Base-by-base conservation (phyloP, 2,888 invertebrate species). In the Heliconius cydno region DNA sequence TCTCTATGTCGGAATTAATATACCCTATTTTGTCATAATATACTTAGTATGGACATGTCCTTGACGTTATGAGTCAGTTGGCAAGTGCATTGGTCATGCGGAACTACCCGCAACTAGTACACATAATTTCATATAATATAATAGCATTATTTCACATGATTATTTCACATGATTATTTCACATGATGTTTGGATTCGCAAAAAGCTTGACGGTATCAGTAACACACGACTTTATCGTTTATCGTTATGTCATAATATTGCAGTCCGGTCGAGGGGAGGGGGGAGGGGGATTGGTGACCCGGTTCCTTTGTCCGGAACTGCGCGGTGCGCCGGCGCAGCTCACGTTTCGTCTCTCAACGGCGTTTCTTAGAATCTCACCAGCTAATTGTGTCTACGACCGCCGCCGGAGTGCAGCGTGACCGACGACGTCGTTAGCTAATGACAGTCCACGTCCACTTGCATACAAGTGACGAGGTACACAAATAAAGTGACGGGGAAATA, bases 341-440 rank as follows among this genome's bases (percentile, higher is more conserved):
- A 79, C 63, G 79, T 79, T 79, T 79, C 79, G 70, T 76, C 76
- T 7, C 34, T 76, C 76, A 13, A 76, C 75, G 70, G 41, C 65
- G 46, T 76, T 79, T 79, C 79, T 79, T 38, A 34, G 76, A 79
- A 79, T 13, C 79, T 71, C 79, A 76, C 52, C 68, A 7, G 63
- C 79, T 79, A 79, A 79, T 79, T 79, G 79, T 71, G 76, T 76
- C 79, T 67, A 67, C 73, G 73, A 70, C 75, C 78, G 78, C 65
- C n/a, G 72, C 52, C 46, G 25, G 66, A 68, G 68, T 38, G 68
- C 70, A 52, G 12, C 60, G 52, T 22, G 65, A 65, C 72, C 66
- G 66, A 52, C 66, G 66, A 41, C 66, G 72, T 73, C 73, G 66
- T 41, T 65, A 72, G 72, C 65, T 72, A 77, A 77, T 72, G 73